These are phyloP conservation scores for Bibio marci DNA, from an alignment of 2,888 invertebrate genomes.

Conservation along the genomic window DNA sequence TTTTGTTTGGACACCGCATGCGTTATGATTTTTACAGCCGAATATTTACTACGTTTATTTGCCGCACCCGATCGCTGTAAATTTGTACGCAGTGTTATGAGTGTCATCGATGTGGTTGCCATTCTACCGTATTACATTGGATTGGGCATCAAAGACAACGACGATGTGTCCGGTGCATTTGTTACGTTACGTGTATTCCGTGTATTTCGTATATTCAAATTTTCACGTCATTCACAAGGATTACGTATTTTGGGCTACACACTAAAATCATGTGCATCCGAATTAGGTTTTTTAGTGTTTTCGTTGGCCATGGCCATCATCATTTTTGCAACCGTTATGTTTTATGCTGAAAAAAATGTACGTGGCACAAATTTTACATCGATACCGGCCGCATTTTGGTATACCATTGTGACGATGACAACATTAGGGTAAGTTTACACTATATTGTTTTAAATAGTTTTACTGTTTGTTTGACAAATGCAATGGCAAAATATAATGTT, in stretches of 20 bases:
- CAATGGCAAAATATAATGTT: too few relatives aligned
- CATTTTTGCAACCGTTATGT: constrained; percentile 99
- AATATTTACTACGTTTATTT: constrained; percentile 86
- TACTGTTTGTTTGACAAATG: too few relatives aligned
- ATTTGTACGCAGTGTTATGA: constrained; percentile 97
- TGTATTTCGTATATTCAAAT: constrained; percentile 99
- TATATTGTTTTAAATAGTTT: background rate
- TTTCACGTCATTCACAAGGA: constrained; percentile 98
- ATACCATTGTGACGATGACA: constrained; percentile 99
- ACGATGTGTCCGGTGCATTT: constrained; percentile 97
- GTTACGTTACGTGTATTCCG: constrained; percentile 97
- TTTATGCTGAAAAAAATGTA: constrained; percentile 99
- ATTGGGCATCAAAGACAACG: constrained; percentile 92
- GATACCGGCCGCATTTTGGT: constrained; percentile 99
- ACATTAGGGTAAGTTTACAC: constrained; percentile 78
- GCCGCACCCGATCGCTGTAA: constrained; percentile 98
- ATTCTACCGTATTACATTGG: constrained; percentile 99
- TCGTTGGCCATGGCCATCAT: constrained; percentile 99
- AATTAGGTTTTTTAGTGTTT: constrained; percentile 97
- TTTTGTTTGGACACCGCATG: constrained; percentile 98
- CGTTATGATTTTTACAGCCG: constrained; percentile 99
- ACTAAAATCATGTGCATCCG: constrained; percentile 95
- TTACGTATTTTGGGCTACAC: constrained; percentile 97
- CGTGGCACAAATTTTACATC: constrained; percentile 94
- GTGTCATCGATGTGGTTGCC: constrained; percentile 97